A percentile compares a stretch with the other conserved stretches of the same genome.
These are phyloP conservation scores for Tanaodytes sp. DNA, from an alignment of 2,888 invertebrate species.

Conservation along the genomic window DNA sequence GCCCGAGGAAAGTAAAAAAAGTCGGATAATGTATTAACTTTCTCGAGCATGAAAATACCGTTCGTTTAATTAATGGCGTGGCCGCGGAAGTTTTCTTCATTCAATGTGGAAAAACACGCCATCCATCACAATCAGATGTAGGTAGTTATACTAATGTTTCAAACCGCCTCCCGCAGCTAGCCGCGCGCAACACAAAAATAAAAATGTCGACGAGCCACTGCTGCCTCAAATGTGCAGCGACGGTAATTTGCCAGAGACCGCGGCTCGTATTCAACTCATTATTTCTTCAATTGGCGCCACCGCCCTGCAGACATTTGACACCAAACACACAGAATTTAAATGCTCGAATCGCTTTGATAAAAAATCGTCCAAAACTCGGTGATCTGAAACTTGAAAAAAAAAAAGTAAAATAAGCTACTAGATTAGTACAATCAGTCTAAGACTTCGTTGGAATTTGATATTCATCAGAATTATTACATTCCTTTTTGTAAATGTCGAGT, in stretches of 20 bases:
- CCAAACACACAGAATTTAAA: too few relatives aligned
- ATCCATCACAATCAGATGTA: slow-evolving; percentile 55
- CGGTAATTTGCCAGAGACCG: slow-evolving; percentile 30
- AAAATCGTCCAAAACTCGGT: too few relatives aligned
- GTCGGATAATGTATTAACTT: slow-evolving; percentile 54
- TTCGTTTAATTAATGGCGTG: slow-evolving; percentile 53
- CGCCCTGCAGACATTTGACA: slow-evolving; percentile 18
- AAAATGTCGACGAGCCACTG: slow-evolving; percentile 26
- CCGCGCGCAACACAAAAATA: slow-evolving; percentile 35
- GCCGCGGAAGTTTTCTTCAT: slow-evolving; percentile 52
- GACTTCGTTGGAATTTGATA: too few relatives aligned
- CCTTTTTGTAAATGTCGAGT: too few relatives aligned
- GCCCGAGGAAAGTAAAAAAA: slow-evolving; percentile 41
- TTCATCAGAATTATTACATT: too few relatives aligned
- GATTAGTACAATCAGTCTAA: too few relatives aligned
- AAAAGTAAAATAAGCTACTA: too few relatives aligned
- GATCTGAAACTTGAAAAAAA: too few relatives aligned
- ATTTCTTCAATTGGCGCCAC: slow-evolving; percentile 28
- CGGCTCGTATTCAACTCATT: slow-evolving; percentile 26
- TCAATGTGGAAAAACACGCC: slow-evolving; percentile 45
- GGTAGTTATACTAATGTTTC: slow-evolving; percentile 49
- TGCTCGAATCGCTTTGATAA: too few relatives aligned
- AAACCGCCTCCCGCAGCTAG: slow-evolving; percentile 24
- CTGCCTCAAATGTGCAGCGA: slow-evolving; percentile 27
- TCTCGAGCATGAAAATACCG: slow-evolving; percentile 53